Evolutionary conservation across 2,113 vertebrate genomes (phyloP), one percentile per base, ranked within the genome.

Genomic region (Cyprinus carpio): DNA sequence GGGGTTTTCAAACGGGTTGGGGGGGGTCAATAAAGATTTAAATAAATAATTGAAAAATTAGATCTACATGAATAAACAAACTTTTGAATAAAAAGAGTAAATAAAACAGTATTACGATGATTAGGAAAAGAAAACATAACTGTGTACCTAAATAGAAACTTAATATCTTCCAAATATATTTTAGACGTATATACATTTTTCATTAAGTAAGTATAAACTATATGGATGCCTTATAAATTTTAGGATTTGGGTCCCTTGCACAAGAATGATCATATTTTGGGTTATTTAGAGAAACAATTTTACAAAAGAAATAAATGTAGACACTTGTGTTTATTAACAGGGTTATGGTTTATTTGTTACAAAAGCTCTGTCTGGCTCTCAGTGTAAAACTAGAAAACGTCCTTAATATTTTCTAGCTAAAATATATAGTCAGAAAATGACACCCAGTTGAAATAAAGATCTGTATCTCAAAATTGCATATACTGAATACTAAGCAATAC

Each of bases 401-500:
- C 11, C 37, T 46, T 6, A 8, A 46, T 40, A 74, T 76, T 34
- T 77, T 77, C 18, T 56, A 56, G 49, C 11, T 60, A 40, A 25
- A 40, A 81, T 37, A 64, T 64, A 29, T 65, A 43, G 7, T 64
- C n/a, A 27, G 15, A 43, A 43, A 46, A 80, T 64, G 0, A 29
- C 37, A 64, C 25, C 11, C 15, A 0, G 72, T 18, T 71, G 27
- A 31, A 76, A 76, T 20, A 31, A 58, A 77, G 29, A 76, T 54
- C 16, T 7, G 51, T 37, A 37, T 78, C 10, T 27, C 78, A 64
- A 65, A 64, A 79, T 46, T 46, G 58, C 78, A 46, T 80, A 46
- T 64, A 80, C 43, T 64, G n/a, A 75, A 49, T 75, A 75, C 40
- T 18, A 81, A 81, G 56, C n/a, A 65, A 81, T 46, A 46, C 1